phyloP scores from a whole-genome alignment of 1,140 invertebrate genomes.

The Halictus rubicundus region DNA sequence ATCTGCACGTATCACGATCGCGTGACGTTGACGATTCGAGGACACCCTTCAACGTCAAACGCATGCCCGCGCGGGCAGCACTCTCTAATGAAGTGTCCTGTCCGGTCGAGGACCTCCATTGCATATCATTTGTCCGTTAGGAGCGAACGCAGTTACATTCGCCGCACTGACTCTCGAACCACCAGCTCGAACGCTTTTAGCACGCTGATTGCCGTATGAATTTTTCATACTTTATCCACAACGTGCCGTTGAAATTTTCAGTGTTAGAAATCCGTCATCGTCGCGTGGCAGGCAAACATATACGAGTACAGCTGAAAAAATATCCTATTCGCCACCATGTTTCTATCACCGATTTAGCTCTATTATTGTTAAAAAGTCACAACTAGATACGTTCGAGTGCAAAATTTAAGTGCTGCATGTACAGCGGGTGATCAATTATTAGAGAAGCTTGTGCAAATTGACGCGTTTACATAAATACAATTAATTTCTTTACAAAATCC shows the following conservation, averaged over 20 bases:
- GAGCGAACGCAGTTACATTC: constrained; percentile 16
- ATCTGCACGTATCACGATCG: constrained; percentile 20
- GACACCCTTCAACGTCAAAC: constrained; percentile 59
- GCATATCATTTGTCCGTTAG: constrained; percentile 48
- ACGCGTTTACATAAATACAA: no score
- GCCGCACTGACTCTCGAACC: not conserved
- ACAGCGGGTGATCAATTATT: no score
- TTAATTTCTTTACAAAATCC: no score
- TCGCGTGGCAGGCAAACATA: not conserved
- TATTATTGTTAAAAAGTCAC: no score
- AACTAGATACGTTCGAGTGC: no score
- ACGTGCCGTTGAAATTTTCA: no score
- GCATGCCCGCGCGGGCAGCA: constrained; percentile 34
- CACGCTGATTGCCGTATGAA: not conserved
- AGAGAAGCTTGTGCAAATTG: no score
- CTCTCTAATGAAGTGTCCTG: constrained; percentile 55
- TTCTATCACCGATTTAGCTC: no score
- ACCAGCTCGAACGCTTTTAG: constrained; percentile 1
- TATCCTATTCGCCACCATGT: no score
- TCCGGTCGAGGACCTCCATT: constrained; percentile 32
- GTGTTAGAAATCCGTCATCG: not conserved
- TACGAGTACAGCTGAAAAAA: no score
- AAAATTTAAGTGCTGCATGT: no score
- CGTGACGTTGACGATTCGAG: constrained; percentile 50
- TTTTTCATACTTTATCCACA: no score